These are phyloP conservation scores for Myiotriccus ornatus DNA, from an alignment of 2,797 vertebrate species.

Conservation along the genomic window DNA sequence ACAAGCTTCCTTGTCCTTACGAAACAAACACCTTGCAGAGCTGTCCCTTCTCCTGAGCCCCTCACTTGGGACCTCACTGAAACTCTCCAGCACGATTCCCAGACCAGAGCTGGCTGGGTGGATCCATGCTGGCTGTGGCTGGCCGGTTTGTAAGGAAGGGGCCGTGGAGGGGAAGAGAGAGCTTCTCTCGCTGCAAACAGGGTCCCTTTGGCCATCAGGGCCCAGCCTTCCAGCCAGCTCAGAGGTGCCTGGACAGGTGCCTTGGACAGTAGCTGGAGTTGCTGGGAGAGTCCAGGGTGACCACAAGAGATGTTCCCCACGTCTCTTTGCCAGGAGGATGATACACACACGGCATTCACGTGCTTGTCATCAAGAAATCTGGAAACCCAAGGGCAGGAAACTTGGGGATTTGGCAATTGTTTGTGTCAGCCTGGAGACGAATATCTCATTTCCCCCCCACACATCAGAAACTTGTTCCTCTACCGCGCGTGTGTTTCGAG, in stretches of 20 bases:
- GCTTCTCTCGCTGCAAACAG: not conserved
- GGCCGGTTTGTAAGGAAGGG: not conserved
- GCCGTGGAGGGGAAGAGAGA: not conserved
- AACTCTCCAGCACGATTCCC: fast-evolving
- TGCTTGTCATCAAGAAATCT: not conserved
- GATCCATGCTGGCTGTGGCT: not conserved
- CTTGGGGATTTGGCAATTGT: not conserved
- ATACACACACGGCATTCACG: fast-evolving
- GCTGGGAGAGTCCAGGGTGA: not conserved
- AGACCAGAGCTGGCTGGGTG: not conserved
- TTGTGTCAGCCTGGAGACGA: not conserved
- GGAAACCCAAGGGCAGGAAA: not conserved
- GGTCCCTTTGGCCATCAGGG: not conserved
- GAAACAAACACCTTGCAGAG: not conserved
- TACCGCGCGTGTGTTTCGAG: slow-evolving; percentile 44
- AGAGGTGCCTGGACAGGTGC: not conserved
- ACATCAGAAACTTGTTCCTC: not conserved
- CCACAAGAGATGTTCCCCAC: not conserved
- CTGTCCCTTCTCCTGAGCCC: not conserved
- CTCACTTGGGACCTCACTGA: not conserved
- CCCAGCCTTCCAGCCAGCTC: not conserved
- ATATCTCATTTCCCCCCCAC: not conserved
- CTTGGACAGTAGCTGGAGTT: slow-evolving; percentile 3
- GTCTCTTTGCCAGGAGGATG: not conserved
- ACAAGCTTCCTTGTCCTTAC: not conserved